phyloP scores from a whole-genome alignment of 2,888 invertebrate species.

The Tinea trinotella region DNA sequence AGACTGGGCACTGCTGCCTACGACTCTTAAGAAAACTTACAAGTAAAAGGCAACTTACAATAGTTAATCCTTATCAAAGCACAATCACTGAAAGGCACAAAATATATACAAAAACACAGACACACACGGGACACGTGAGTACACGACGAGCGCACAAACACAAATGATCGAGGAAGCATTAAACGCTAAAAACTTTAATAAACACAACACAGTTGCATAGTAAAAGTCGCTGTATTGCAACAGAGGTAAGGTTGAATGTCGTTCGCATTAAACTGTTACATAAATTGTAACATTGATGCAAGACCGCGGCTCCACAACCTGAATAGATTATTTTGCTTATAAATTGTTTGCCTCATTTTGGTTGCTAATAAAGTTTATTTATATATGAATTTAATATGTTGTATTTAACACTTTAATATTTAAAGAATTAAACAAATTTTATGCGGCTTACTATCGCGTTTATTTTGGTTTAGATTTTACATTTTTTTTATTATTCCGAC shows the following conservation, averaged over 20 bases:
- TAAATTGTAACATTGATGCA: constrained; percentile 2
- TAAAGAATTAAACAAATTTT: too few relatives aligned
- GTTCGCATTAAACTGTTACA: background rate
- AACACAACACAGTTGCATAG: background rate
- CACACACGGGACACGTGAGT: background rate
- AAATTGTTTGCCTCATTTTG: too few relatives aligned
- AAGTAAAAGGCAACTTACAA: background rate
- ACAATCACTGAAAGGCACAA: background rate
- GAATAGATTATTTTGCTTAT: too few relatives aligned
- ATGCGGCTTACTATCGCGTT: too few relatives aligned
- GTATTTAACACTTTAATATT: too few relatives aligned
- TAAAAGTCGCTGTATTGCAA: background rate
- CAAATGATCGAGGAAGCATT: background rate
- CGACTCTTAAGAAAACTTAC: too few relatives aligned
- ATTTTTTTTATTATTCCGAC: too few relatives aligned
- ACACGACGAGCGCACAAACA: background rate
- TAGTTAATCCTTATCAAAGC: background rate
- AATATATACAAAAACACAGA: background rate
- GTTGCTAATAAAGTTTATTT: too few relatives aligned
- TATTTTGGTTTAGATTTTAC: too few relatives aligned
- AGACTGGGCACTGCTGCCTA: too few relatives aligned
- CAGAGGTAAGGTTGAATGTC: background rate
- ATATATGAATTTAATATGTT: too few relatives aligned
- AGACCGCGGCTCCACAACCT: too few relatives aligned
- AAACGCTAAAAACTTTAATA: background rate